phyloP scores from a whole-genome alignment of 2,113 vertebrate genomes.

The Morone chrysops region DNA sequence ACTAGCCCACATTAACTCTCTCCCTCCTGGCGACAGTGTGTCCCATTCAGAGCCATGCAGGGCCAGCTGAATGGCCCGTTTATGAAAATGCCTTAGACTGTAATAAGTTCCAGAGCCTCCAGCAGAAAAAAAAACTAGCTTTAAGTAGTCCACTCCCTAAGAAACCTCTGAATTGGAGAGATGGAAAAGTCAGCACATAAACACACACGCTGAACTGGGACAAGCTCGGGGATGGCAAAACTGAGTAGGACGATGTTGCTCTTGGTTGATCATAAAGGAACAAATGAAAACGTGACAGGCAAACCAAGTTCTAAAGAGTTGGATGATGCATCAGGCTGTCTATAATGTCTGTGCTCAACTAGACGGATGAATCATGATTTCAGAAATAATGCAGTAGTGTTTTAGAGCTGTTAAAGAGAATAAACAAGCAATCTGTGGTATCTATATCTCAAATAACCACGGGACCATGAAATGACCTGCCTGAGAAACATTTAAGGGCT shows the following conservation, averaged over 20 bases:
- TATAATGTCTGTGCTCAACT: slow-evolving; percentile 11
- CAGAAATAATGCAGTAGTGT: slow-evolving; percentile 13
- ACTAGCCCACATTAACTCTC: slow-evolving; percentile 74
- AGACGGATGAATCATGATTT: slow-evolving; percentile 17
- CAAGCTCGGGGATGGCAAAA: slow-evolving; percentile 60
- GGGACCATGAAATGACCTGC: background rate
- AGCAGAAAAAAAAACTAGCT: slow-evolving; percentile 48
- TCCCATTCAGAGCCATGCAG: slow-evolving; percentile 74
- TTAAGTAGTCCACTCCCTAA: slow-evolving; percentile 74
- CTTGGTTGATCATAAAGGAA: slow-evolving; percentile 64
- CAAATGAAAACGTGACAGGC: slow-evolving; percentile 63
- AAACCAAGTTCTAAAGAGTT: slow-evolving; percentile 11
- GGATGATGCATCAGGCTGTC: slow-evolving; percentile 32
- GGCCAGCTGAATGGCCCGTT: slow-evolving; percentile 79
- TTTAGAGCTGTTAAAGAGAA: background rate
- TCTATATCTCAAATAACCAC: background rate
- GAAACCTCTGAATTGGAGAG: slow-evolving; percentile 72
- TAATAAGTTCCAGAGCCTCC: slow-evolving; percentile 83
- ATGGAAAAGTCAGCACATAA: slow-evolving; percentile 77
- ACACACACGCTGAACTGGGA: slow-evolving; percentile 60
- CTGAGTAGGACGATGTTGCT: slow-evolving; percentile 67
- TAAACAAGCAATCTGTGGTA: background rate
- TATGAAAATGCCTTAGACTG: slow-evolving; percentile 80
- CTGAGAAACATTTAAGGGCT: background rate
- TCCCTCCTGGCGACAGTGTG: slow-evolving; percentile 76